Conservation (phyloP, 2,113 vertebrate genomes). For the Synchiropus splendidus region DNA sequence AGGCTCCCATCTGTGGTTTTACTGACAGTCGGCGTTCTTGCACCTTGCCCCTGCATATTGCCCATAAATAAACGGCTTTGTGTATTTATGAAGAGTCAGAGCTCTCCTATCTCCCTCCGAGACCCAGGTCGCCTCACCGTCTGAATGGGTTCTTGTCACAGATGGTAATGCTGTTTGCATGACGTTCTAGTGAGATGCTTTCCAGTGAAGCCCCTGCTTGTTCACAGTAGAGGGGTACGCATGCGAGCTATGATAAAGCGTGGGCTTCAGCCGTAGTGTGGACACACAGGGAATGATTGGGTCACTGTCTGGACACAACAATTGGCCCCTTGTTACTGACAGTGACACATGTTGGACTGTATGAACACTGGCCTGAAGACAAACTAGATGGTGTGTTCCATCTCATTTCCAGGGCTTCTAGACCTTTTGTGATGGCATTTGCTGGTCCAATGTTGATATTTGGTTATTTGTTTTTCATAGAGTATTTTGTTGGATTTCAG, state of each 20-base stretch:
- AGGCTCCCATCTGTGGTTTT: too few relatives aligned
- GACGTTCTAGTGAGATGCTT: constrained; percentile 46
- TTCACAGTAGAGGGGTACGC: constrained; percentile 8
- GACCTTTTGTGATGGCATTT: too few relatives aligned
- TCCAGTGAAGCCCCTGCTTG: constrained; percentile 42
- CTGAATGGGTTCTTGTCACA: constrained; percentile 56
- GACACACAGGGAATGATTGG: constrained; percentile 31
- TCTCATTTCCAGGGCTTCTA: too few relatives aligned
- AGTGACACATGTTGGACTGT: constrained; percentile 19
- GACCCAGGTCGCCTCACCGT: constrained; percentile 39
- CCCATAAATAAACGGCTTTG: too few relatives aligned
- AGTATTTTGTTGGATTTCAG: too few relatives aligned
- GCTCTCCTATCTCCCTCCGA: constrained; percentile 9
- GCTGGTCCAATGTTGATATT: too few relatives aligned
- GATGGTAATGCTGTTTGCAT: constrained; percentile 58
- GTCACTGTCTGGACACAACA: constrained; percentile 38
- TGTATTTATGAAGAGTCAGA: too few relatives aligned
- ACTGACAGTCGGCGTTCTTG: too few relatives aligned
- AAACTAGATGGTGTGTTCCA: too few relatives aligned
- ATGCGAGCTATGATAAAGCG: constrained; percentile 15
- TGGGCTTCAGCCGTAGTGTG: constrained; percentile 31
- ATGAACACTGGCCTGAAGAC: too few relatives aligned
- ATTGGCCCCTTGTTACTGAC: constrained; percentile 35
- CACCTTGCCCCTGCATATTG: too few relatives aligned
- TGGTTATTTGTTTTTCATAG: too few relatives aligned